A percentile compares a stretch with the other conserved stretches of the same genome.
Conservation (phyloP, 2,113 vertebrate genomes). For the Corythaixoides concolor region DNA sequence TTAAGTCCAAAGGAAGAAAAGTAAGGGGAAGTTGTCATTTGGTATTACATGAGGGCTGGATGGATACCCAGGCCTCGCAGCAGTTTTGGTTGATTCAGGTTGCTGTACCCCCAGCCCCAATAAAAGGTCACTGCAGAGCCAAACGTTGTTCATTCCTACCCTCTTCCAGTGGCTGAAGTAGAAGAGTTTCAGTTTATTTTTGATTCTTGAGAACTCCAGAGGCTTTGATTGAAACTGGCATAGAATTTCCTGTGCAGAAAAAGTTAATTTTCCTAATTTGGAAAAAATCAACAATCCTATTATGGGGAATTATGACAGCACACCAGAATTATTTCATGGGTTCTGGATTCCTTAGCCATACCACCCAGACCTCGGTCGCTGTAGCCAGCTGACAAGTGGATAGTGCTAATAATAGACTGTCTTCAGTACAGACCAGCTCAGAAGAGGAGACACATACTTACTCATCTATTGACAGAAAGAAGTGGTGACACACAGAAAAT, state of each 20-base stretch:
- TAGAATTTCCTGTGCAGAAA: not conserved
- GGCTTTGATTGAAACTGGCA: not conserved
- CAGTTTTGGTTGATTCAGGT: not conserved
- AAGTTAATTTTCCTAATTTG: not conserved
- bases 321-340: not conserved
- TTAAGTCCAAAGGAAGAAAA: not conserved
- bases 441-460: not conserved
- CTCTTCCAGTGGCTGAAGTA: not conserved
- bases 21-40: not conserved
- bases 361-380: accelerated
- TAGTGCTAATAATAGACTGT: not conserved
- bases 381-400: accelerated
- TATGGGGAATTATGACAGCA: not conserved
- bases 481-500: not conserved
- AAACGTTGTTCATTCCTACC: not conserved
- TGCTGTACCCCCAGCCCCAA: not conserved
- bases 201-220: not conserved
- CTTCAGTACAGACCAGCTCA: not conserved
- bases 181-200: not conserved
- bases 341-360: not conserved
- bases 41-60: not conserved
- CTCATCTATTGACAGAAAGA: not conserved
- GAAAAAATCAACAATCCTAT: not conserved
- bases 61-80: not conserved
- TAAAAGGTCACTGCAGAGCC: not conserved